These are phyloP conservation scores for Cyanistes caeruleus DNA, from an alignment of 2,113 vertebrate species.

Conservation along the genomic window DNA sequence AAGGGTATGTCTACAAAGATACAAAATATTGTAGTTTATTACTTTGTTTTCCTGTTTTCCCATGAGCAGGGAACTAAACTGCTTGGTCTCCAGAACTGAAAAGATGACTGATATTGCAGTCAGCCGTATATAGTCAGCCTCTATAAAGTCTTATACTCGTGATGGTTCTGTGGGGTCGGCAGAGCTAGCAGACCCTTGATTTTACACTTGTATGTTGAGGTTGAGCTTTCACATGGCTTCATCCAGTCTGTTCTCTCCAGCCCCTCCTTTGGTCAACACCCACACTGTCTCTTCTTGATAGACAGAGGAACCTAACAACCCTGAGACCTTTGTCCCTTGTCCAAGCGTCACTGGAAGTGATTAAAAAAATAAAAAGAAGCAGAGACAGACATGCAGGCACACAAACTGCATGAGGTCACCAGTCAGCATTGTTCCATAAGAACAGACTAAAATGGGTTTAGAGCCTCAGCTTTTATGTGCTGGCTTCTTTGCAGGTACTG, in stretches of 20 bases:
- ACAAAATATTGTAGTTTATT: background rate
- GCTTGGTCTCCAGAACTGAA: background rate
- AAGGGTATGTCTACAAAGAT: background rate
- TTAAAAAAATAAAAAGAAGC: background rate
- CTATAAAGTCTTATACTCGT: background rate
- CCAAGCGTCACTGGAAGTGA: background rate
- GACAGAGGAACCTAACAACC: background rate
- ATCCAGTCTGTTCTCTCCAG: background rate
- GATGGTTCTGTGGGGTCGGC: background rate
- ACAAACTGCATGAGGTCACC: fast-evolving
- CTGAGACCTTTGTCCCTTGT: background rate
- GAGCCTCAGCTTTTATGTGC: background rate
- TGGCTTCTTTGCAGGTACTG: background rate
- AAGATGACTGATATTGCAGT: background rate
- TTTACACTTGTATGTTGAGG: background rate
- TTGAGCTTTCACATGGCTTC: background rate
- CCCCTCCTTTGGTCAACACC: background rate
- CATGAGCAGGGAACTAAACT: background rate
- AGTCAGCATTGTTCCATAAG: background rate
- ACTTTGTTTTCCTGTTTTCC: background rate
- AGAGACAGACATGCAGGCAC: background rate
- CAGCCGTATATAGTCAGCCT: background rate
- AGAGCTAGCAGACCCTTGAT: background rate
- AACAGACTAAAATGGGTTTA: background rate
- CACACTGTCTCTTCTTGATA: background rate